Base-by-base conservation (phyloP, 2,888 invertebrate genomes). In the Argyra leucocephala region DNA sequence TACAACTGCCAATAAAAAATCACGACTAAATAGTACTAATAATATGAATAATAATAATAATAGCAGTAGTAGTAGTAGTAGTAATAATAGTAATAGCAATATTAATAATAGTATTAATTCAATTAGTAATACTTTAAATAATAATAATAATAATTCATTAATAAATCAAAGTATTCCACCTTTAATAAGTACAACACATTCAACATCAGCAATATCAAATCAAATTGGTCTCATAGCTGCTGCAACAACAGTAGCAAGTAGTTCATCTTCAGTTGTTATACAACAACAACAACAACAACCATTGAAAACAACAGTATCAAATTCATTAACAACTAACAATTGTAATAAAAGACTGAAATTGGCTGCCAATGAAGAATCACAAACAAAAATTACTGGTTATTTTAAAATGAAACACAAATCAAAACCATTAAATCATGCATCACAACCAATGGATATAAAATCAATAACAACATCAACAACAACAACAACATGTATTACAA, bases 351-450 rank as follows among this genome's bases (percentile, higher is more conserved):
- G 77, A 75, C 78, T 78, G 75, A 78, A 78, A 72, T 73, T 74
- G 22, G 76, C 76, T 64, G 78, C 78, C 62, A 67, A 76, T 70
- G 78, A 78, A 68, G 78, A 78, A 71, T 78, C 78, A 36, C 91
- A 90, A 78, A 90, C 89, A 63, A 90, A 91, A 79, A 92, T 92
- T 76, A 90, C 90, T 26, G 90, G 91, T 74, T 92, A 88, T 78
- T 92, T 91, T 78, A 91, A 89, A 80, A 87, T 89, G 82, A 91
- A 91, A 80, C 85, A 88, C 36, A 70, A 66, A 63, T 24, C 24
- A 26, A 61, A 61, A 59, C 59, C 63, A 37, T 36, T 26, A 15
- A 66, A 66, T 58, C 57, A 61, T 57, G 61, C 36, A 22, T 24
- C 61, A 21, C 48, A 57, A 37, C 31, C 62, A 57, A 65, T 31